Evolutionary conservation across 2,797 vertebrate species (phyloP), one percentile per base, ranked within the genome.

Genomic region (Brotogeris chrysoptera): DNA sequence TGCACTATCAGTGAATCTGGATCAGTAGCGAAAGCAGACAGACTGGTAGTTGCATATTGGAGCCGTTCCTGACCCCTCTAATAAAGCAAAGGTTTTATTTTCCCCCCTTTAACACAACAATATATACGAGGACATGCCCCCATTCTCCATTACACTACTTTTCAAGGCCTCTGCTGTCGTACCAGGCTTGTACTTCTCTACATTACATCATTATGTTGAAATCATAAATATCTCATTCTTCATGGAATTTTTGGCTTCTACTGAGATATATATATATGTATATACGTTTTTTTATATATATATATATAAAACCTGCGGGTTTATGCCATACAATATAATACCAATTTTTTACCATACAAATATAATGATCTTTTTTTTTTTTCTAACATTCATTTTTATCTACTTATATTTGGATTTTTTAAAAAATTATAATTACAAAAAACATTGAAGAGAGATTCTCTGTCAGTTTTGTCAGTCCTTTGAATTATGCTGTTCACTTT

Each of bases 361-460:
- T 24, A 32, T 19, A 52, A 47, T 43, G 7, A 30, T 1, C 1
- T n/a, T n/a, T n/a, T n/a, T 68, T 81, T 78, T 47, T 80, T 68
- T 14, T 30, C 28, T 55, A 38, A 81, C 25, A 5, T 34, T 49
- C 5, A 32, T 60, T 34, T 65, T 34, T 10, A 53, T 44, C 2
- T 3, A 21, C 0, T 24, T 60, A 38, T 1, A 38, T 32, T 53
- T 4, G 1, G 2, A 32, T 60, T 61, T 63, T 38, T 17, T 11
- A 5, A 43, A 43, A 43, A 66, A 59, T 19, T 73, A 10, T 15
- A 61, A 11, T 38, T 10, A 41, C 13, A 76, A 64, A 64, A 55
- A 12, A 60, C 24, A 32, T 9, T 41, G 12, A 76, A 79, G 6
- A 80, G 7, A 23, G 71, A 30, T 27, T 78, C 3, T 73, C 9